These are phyloP conservation scores for Diploptera punctata DNA, from an alignment of 2,888 invertebrate species.

Conservation along the genomic window DNA sequence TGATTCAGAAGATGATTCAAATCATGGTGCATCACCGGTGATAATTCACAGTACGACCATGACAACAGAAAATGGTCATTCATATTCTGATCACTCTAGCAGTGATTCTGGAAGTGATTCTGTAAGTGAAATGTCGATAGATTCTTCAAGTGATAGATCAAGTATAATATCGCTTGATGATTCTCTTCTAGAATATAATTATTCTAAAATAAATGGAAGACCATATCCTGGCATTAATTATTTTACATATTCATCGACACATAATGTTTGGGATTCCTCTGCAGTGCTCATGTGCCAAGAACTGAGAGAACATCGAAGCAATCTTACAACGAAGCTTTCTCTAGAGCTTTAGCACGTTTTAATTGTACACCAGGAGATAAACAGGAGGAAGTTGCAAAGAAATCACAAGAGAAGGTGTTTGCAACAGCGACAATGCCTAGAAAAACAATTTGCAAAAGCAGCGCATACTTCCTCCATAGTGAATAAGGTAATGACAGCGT, in stretches of 20 bases:
- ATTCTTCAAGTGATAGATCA: conserved; percentile 59
- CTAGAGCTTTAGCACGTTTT: conserved; percentile 31
- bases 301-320: conserved; percentile 4
- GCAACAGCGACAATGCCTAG: not conserved
- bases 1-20: conserved; percentile 39
- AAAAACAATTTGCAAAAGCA: conserved; percentile 30
- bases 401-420: not conserved
- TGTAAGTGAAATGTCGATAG: conserved; percentile 59
- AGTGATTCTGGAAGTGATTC: conserved; percentile 58
- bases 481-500: conserved; percentile 11
- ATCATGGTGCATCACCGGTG: not conserved
- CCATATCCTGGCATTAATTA: conserved; percentile 12
- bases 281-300: conserved; percentile 25
- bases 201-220: conserved; percentile 22
- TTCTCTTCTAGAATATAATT: conserved; percentile 54
- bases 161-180: conserved; percentile 59
- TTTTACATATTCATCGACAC: conserved; percentile 9
- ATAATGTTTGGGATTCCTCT: conserved; percentile 33
- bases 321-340: conserved; percentile 19
- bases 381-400: not conserved
- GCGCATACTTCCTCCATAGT: conserved; percentile 33
- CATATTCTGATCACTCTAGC: conserved; percentile 41
- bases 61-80: conserved; percentile 33
- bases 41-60: conserved; percentile 20
- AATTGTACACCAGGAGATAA: conserved; percentile 23